phyloP scores from a whole-genome alignment of 2,888 invertebrate genomes.

The Heliconius cydno region DNA sequence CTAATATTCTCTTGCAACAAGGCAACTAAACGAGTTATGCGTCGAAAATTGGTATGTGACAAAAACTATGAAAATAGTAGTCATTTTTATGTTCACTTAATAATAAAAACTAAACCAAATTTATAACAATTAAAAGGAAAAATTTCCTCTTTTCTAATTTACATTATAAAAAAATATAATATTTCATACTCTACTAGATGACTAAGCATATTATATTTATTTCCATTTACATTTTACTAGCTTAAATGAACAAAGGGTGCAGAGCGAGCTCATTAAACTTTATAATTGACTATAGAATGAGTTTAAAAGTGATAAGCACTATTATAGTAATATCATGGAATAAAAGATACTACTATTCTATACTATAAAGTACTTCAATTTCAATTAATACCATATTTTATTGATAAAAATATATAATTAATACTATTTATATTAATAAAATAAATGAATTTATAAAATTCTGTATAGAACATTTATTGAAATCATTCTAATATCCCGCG shows the following conservation, averaged over 20 bases:
- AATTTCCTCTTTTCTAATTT: too few species aligned
- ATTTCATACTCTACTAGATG: too few species aligned
- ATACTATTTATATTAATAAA: neutral
- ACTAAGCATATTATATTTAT: neutral
- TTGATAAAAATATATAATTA: neutral
- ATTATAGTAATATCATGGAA: slow-evolving; percentile 12
- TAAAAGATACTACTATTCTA: slow-evolving; percentile 11
- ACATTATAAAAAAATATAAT: too few species aligned
- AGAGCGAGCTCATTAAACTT: slow-evolving; percentile 51
- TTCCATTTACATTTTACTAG: neutral
- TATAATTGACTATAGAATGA: slow-evolving; percentile 51
- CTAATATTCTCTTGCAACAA: too few species aligned
- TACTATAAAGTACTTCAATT: slow-evolving; percentile 10
- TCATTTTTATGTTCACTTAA: too few species aligned
- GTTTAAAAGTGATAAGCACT: slow-evolving; percentile 42
- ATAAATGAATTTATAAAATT: neutral
- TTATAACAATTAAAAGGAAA: too few species aligned
- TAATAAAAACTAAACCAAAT: too few species aligned
- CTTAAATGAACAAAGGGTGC: slow-evolving; percentile 37
- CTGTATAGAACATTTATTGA: neutral
- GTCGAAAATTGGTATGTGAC: neutral
- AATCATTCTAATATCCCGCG: neutral
- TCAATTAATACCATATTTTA: neutral
- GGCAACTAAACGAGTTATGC: neutral
- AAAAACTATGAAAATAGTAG: too few species aligned